Evolutionary conservation across 2,888 invertebrate species (phyloP), one percentile per base, ranked within the genome.

Genomic region (Protodeltote pygarga): DNA sequence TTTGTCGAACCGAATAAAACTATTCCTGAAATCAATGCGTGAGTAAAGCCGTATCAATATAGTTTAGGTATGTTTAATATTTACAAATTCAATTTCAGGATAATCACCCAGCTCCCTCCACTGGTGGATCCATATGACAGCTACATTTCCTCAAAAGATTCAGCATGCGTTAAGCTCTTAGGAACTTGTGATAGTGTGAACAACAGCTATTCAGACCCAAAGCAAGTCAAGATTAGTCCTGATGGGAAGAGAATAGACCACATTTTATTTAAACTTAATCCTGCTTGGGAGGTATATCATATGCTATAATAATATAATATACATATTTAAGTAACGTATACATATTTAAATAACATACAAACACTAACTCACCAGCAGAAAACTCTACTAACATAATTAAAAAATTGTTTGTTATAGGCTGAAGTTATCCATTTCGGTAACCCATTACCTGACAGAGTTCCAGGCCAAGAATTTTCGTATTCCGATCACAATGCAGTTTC

Each of bases 191-290:
- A 90, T 13, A 79, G 80, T 50, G 64, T 94, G 3, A 94, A 94
- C 59, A 99, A 99, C 83, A 96, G 96, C 64, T 99, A 98, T 79
- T 95, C 97, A 0, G 85, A 93, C 39, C 79, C 87, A 1, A 89
- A 85, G 31, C 70, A 90, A 37, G 87, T 93, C 1, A 89, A 92
- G 44, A 79, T 82, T 6, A 87, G 89, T 38, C 95, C 96, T 0
- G 88, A 94, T 25, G 98, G 98, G 10, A 96, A 97, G 81, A 94
- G 98, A 52, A 98, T 99, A 65, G 99, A 99, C 91, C 98, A 98
- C 81, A 95, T 99, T 63, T 89, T 98, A 68, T 97, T 95, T 79
- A 92, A 82, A 60, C 62, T 78, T 1, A 77, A 72, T 46, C 55
- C 83, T 34, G 41, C 57, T 23, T 85, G 81, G 73, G 75, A 88